phyloP scores from a whole-genome alignment of 2,888 invertebrate genomes.

The Eulithis prunata region DNA sequence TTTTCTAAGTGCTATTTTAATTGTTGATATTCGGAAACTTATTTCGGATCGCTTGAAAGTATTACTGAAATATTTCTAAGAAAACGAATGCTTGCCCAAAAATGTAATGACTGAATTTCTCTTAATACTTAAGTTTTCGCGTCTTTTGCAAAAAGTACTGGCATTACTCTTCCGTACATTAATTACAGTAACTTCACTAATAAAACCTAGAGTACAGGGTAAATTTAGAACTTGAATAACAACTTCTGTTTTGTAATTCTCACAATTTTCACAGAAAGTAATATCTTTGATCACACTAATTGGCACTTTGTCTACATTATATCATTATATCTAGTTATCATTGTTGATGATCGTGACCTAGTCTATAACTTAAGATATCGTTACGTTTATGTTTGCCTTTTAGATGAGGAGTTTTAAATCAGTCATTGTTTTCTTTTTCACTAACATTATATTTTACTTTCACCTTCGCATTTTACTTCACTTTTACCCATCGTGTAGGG shows the following conservation, averaged over 20 bases:
- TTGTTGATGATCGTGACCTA: constrained; percentile 77
- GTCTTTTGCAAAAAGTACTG: constrained; percentile 47
- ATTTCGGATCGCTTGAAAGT: constrained; percentile 46
- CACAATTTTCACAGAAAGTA: constrained; percentile 77
- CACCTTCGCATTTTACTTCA: constrained; percentile 64
- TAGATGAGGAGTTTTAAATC: constrained; percentile 65
- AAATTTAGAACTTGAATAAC: constrained; percentile 79
- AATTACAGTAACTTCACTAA: constrained; percentile 72
- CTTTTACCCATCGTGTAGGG: constrained; percentile 78
- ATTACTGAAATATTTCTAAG: constrained; percentile 59
- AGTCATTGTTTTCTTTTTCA: constrained; percentile 59
- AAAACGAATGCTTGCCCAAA: constrained; percentile 72
- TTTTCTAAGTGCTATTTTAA: constrained; percentile 55
- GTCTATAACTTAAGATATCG: constrained; percentile 68
- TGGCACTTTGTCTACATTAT: constrained; percentile 75
- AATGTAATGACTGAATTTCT: constrained; percentile 72
- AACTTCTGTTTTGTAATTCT: constrained; percentile 74
- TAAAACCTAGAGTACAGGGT: constrained; percentile 84
- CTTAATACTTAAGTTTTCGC: constrained; percentile 55
- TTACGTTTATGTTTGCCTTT: constrained; percentile 57
- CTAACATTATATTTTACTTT: constrained; percentile 56
- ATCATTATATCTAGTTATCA: constrained; percentile 73
- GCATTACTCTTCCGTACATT: constrained; percentile 57
- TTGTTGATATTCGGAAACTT: constrained; percentile 38
- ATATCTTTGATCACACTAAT: constrained; percentile 74